Conservation (phyloP, 2,113 vertebrate genomes). For the Blennius ocellaris region DNA sequence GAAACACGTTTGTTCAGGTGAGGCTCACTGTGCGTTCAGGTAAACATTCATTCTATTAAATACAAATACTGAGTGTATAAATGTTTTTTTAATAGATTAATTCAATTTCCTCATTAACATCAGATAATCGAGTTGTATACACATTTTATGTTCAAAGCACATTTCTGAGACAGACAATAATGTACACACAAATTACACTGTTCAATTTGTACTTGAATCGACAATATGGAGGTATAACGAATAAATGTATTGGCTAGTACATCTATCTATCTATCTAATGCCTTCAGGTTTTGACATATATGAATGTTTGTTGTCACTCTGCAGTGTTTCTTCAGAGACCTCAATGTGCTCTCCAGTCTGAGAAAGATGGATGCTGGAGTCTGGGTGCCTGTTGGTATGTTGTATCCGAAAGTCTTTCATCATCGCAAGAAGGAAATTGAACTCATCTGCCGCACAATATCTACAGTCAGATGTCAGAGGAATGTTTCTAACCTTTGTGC, state of each 20-base stretch:
- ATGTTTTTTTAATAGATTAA: too few species aligned
- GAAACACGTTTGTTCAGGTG: slow-evolving; percentile 76
- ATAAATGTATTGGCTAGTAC: too few species aligned
- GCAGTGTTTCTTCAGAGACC: slow-evolving; percentile 82
- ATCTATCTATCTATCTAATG: neutral
- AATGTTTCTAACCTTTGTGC: slow-evolving; percentile 24
- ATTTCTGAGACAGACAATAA: too few species aligned
- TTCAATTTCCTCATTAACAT: too few species aligned
- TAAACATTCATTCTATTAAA: too few species aligned
- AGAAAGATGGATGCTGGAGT: slow-evolving; percentile 52
- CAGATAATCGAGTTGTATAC: too few species aligned
- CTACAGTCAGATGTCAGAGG: slow-evolving; percentile 13
- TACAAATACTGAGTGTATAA: too few species aligned
- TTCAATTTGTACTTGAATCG: too few species aligned
- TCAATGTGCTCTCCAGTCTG: slow-evolving; percentile 72
- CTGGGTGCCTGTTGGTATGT: slow-evolving; percentile 75
- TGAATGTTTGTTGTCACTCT: slow-evolving; percentile 3
- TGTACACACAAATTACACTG: too few species aligned
- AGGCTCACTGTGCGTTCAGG: slow-evolving; percentile 20
- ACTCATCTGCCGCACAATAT: slow-evolving; percentile 32
- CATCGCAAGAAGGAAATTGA: slow-evolving; percentile 29
- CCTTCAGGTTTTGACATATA: neutral
- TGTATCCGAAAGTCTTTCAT: slow-evolving; percentile 38
- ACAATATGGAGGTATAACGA: too few species aligned
- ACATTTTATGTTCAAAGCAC: too few species aligned